Evolutionary conservation across 2,113 vertebrate species (phyloP).

Genomic region (Toxotes jaculatrix): DNA sequence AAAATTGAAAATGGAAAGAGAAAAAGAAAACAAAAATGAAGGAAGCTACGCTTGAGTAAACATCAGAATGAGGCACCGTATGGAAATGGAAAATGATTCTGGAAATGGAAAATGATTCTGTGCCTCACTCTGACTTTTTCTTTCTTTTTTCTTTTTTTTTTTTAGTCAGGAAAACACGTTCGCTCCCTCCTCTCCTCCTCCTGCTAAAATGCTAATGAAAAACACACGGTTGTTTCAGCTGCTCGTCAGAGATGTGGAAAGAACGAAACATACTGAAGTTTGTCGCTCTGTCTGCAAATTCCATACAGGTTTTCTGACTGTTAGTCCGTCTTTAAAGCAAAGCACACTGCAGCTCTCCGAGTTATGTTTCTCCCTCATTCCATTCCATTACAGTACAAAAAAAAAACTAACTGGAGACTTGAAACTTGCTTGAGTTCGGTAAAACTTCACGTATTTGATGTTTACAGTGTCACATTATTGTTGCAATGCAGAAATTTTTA

Average conservation of each 20-base stretch:
- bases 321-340: background rate
- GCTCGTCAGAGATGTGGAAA: conserved; percentile 10
- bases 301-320: background rate
- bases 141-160: too few relatives aligned
- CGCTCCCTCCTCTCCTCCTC: background rate
- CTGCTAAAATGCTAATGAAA: background rate
- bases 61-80: background rate
- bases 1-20: too few relatives aligned
- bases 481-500: background rate
- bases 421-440: background rate
- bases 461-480: background rate
- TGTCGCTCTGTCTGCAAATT: background rate
- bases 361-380: too few relatives aligned
- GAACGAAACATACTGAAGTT: background rate
- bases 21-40: background rate
- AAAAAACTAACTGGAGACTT: background rate
- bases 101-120: background rate
- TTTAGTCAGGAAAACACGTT: background rate
- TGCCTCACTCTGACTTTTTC: conserved; percentile 2
- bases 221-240: background rate
- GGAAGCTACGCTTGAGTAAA: background rate
- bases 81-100: background rate
- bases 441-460: background rate
- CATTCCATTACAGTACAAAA: too few relatives aligned
- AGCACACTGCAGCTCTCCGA: background rate